phyloP scores from a whole-genome alignment of 1,140 invertebrate species.

The Drosophila chauvacae region DNA sequence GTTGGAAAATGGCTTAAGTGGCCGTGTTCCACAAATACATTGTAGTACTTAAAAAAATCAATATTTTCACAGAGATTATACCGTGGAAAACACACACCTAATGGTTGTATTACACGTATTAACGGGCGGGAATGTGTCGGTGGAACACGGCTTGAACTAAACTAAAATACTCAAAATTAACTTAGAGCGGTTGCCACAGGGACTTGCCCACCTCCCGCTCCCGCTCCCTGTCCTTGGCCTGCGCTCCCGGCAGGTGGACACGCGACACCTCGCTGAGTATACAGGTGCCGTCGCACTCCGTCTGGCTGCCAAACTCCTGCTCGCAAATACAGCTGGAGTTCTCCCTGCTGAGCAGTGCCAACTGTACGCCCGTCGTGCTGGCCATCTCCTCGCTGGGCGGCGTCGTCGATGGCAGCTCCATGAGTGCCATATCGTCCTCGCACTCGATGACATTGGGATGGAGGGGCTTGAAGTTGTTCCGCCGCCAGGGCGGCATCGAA shows the following conservation, averaged over 20 bases:
- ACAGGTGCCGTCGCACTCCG: slow-evolving; percentile 72
- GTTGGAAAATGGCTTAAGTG: slow-evolving; percentile 3
- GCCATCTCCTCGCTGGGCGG: slow-evolving; percentile 64
- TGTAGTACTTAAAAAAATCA: neutral
- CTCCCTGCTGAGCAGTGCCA: slow-evolving; percentile 58
- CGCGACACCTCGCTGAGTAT: slow-evolving; percentile 75
- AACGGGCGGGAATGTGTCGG: neutral
- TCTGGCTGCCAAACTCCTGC: slow-evolving; percentile 74
- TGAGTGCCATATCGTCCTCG: slow-evolving; percentile 71
- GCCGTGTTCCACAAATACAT: slow-evolving; percentile 1
- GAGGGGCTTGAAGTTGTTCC: slow-evolving; percentile 77
- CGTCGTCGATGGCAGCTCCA: slow-evolving; percentile 67
- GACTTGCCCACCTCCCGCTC: slow-evolving; percentile 1
- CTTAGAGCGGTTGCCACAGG: slow-evolving; percentile 66
- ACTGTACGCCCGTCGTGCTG: slow-evolving; percentile 37
- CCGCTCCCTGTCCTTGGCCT: slow-evolving; percentile 1
- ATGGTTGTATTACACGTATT: slow-evolving; percentile 1
- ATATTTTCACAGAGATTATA: neutral
- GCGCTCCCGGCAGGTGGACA: slow-evolving; percentile 52
- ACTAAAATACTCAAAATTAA: slow-evolving; percentile 8
- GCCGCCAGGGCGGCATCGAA: slow-evolving; percentile 70
- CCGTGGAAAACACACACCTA: neutral
- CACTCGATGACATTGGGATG: slow-evolving; percentile 77
- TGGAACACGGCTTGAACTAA: slow-evolving; percentile 21
- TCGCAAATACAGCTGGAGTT: slow-evolving; percentile 73